These are phyloP conservation scores for Enhydra lutris DNA, from an alignment of 2,113 vertebrate species.

Conservation along the genomic window DNA sequence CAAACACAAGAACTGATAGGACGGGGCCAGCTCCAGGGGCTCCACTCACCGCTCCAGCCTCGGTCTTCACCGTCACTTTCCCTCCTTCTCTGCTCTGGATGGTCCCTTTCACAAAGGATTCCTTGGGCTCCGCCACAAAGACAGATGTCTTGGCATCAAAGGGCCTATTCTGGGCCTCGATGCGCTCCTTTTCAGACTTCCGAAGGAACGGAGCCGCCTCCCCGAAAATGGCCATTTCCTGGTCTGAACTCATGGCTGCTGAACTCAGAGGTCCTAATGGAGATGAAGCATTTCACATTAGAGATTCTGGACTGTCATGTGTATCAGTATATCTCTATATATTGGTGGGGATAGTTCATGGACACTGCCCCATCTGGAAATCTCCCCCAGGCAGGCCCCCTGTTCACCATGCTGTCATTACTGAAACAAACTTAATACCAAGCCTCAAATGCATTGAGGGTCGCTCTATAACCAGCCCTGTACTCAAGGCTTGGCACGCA, in stretches of 20 bases:
- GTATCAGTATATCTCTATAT: background rate
- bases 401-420: background rate
- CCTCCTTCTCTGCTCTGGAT: constrained; percentile 85
- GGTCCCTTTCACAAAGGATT: constrained; percentile 88
- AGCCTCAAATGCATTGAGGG: background rate
- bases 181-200: constrained; percentile 86
- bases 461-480: background rate
- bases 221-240: constrained; percentile 91
- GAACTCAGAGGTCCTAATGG: constrained; percentile 37
- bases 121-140: constrained; percentile 82
- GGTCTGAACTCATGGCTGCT: constrained; percentile 87
- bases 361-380: background rate
- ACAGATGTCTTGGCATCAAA: constrained; percentile 90
- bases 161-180: constrained; percentile 84
- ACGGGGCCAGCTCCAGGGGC: background rate
- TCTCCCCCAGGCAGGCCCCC: background rate
- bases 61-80: constrained; percentile 88
- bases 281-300: background rate
- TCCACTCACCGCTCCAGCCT: constrained; percentile 82
- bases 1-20: background rate
- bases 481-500: background rate
- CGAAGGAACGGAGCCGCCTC: constrained; percentile 83
- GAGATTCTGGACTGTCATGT: background rate
- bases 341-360: background rate
- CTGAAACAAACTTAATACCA: background rate